Conservation (phyloP, 2,888 invertebrate genomes). For the Agonopterix alstromeriana region DNA sequence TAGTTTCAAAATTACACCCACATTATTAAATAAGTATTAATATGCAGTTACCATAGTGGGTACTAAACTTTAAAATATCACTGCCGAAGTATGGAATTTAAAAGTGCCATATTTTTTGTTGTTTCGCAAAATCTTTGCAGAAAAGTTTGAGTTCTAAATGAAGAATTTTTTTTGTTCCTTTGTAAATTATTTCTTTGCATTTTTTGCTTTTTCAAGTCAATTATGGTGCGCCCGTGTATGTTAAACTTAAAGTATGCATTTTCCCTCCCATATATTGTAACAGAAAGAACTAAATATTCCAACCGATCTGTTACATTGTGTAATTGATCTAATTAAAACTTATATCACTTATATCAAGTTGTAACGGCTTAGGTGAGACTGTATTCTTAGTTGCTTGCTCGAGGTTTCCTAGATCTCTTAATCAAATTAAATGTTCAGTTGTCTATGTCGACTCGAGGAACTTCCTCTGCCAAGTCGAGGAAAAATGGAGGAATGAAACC, state of each 20-base stretch:
- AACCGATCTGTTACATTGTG: too few species aligned
- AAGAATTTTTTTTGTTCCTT: slow-evolving; percentile 2
- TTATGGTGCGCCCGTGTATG: slow-evolving; percentile 65
- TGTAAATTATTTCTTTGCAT: slow-evolving; percentile 13
- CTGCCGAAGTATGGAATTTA: slow-evolving; percentile 16
- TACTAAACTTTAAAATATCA: slow-evolving; percentile 11
- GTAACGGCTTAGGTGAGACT: too few species aligned
- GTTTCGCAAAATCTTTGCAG: slow-evolving; percentile 1
- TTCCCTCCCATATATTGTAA: slow-evolving; percentile 26
- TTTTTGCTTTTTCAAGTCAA: slow-evolving; percentile 59
- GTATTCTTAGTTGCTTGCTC: too few species aligned
- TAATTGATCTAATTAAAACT: too few species aligned
- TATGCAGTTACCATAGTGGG: slow-evolving; percentile 28
- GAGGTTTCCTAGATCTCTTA: too few species aligned
- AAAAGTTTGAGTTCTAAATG: too few species aligned
- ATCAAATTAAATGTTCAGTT: too few species aligned
- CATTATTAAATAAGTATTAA: slow-evolving; percentile 1
- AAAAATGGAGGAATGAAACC: too few species aligned
- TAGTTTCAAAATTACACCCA: background rate
- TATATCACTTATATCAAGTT: too few species aligned
- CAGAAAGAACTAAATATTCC: background rate
- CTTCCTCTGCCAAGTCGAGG: too few species aligned
- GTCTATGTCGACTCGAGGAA: too few species aligned
- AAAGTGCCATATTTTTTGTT: slow-evolving; percentile 26
- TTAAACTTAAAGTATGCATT: slow-evolving; percentile 21